Base-by-base conservation (phyloP, 2,797 vertebrate genomes). In the Ctenosaura bakeri region DNA sequence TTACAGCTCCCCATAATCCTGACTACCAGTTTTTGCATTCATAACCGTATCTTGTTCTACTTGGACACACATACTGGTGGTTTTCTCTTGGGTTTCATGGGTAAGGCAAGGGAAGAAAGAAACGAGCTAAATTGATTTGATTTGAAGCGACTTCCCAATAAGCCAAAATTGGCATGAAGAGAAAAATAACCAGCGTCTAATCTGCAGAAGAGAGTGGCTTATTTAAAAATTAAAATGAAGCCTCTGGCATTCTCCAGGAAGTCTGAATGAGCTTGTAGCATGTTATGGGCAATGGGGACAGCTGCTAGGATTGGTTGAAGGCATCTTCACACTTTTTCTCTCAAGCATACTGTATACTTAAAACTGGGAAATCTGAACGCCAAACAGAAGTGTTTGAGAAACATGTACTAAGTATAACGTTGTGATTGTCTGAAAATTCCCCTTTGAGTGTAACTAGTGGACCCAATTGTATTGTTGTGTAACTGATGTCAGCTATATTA, bases 91-190 rank as follows among this genome's bases (percentile, higher is more conserved):
- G 24, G 16, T 54, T 52, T 74, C 22, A 50, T 9, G 50, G 50
- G 4, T 38, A 59, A 82, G 6, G 26, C 26, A 50, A 77, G 2
- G 29, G 74, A 38, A 14, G 14, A 6, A 6, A 77, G 24, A 62
- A 59, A 59, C 22, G 35, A 42, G 38, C 26, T 46, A 46, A 66
- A 66, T 69, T 84, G 26, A 59, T 56, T 62, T 59, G 73, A 78
- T 62, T 78, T 77, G 73, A 62, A 87, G 85, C 12, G 76, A 26
- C 62, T 64, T 79, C 77, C 76, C 76, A 87, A 87, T 77, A 64
- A 62, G 74, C 52, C 56, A 62, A 79, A 64, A 64, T 52, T 79
- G 42, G 29, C 76, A 66, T 16, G 59, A n/a, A 64, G 50, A 64
- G 74, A 74, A 56, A 78, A 77, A 87, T 86, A 77, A 50, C 59